Conservation (phyloP, 2,113 vertebrate genomes). For the Xiphorhynchus elegans region DNA sequence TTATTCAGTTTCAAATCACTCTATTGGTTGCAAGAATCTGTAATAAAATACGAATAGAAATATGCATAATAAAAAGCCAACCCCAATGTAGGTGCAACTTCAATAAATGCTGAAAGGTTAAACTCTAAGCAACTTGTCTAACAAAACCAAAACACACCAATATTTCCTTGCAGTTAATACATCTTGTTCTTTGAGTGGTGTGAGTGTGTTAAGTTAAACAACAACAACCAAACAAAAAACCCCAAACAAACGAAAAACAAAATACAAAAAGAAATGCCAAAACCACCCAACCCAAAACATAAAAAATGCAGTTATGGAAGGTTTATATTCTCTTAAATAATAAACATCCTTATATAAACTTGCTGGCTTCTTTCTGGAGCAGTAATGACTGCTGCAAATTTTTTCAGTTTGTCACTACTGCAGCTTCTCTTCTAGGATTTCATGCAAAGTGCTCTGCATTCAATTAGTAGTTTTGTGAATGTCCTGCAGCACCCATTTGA, state of each 20-base stretch:
- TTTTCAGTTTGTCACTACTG: not conserved
- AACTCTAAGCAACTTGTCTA: not conserved
- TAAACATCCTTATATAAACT: not conserved
- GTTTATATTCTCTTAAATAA: not conserved
- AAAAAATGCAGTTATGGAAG: not conserved
- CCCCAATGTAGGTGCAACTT: not conserved
- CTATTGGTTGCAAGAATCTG: not conserved
- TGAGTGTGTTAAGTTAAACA: not conserved
- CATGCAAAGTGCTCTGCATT: not conserved
- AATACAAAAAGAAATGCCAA: not conserved
- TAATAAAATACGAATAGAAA: not conserved
- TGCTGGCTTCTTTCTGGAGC: not conserved
- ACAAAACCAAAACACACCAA: not conserved
- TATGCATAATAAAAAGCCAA: not conserved
- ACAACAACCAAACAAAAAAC: too few species aligned
- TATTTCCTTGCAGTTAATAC: not conserved
- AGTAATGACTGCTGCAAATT: not conserved
- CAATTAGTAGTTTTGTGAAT: not conserved
- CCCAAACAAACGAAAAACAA: too few species aligned
- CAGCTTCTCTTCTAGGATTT: not conserved
- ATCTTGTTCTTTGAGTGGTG: not conserved
- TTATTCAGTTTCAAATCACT: not conserved
- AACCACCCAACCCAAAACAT: not conserved
- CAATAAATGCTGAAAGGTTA: not conserved
- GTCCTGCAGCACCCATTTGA: not conserved